Percentiles rank a stretch among this genome's conserved stretches.
Evolutionary conservation across 2,888 invertebrate genomes (phyloP).

Genomic region (Therioaphis trifolii): DNA sequence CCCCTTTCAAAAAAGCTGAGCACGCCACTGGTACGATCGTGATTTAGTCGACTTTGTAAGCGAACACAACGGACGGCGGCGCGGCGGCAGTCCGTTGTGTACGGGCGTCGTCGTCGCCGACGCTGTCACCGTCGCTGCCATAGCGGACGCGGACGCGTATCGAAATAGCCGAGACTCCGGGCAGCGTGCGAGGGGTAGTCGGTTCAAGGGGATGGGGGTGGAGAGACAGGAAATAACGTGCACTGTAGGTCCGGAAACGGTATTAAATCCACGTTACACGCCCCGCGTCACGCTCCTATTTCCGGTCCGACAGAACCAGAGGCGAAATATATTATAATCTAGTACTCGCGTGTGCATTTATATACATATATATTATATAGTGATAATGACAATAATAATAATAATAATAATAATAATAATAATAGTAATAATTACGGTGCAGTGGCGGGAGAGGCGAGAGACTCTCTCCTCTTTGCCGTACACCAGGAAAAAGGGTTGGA

Average conservation of each 20-base stretch:
- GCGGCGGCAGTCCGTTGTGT: no score
- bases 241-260: conserved; percentile 33
- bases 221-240: conserved; percentile 30
- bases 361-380: background rate
- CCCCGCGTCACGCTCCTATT: background rate
- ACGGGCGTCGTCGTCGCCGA: background rate
- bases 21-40: no score
- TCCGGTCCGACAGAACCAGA: conserved; percentile 36
- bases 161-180: no score
- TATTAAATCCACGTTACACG: conserved; percentile 51
- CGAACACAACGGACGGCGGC: no score
- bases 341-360: background rate
- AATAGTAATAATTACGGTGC: no score
- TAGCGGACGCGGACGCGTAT: no score
- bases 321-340: conserved; percentile 22
- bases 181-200: no score
- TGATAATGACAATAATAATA: no score
- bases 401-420: no score
- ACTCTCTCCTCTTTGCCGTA: background rate
- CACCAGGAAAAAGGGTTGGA: no score
- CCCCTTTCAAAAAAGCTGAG: no score
- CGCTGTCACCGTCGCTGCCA: background rate
- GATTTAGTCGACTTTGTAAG: no score
- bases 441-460: background rate
- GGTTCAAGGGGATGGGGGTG: background rate